Evolutionary conservation across 2,888 invertebrate species (phyloP), one percentile per base, ranked within the genome.

Genomic region (Eupithecia abbreviata): DNA sequence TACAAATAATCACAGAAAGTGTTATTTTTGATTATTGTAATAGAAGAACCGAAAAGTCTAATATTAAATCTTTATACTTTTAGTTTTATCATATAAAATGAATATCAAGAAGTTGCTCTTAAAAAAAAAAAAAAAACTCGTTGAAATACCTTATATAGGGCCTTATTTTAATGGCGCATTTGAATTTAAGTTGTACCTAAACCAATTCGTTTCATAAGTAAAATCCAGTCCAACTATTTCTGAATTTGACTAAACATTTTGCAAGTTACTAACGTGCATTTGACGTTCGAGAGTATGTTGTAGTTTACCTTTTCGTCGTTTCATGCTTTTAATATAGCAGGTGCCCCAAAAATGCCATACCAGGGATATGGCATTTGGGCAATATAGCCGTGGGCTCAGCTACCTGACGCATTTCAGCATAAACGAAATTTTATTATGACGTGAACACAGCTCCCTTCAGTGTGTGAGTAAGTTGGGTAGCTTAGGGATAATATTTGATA

Each of bases 391-490:
- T 78, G 77, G 75, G 77, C 79, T 76, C 74, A 77, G 78, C 77
- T 78, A 78, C 77, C 81, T 79, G 73, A 77, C 81, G 80, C 82
- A 83, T 85, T 81, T 82, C 84, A 83, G 79, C 83, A 76, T 84
- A 83, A 81, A 81, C 77, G 77, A 69, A 78, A 74, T 81, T 82
- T 83, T 86, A 85, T 86, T 85, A 87, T 85, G 83, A 86, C 62
- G 55, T 58, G 18, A 30, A 62, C 30, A 62, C 30, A 18, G 62
- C 30, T 3, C 18, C 10, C 18, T 55, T n/a, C 7, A 55, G 58
- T 3, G 58, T 0, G 18, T 30, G 18, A 18, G 62, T 62, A 18
- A 30, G 58, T 18, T 0, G 30, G 18, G 58, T 2, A 2, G n/a
- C n/a, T 55, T 3, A 55, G 7, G n/a, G n/a, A n/a, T 3, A 49